Conservation (phyloP, 2,797 vertebrate genomes). For the Syngnathus acus region DNA sequence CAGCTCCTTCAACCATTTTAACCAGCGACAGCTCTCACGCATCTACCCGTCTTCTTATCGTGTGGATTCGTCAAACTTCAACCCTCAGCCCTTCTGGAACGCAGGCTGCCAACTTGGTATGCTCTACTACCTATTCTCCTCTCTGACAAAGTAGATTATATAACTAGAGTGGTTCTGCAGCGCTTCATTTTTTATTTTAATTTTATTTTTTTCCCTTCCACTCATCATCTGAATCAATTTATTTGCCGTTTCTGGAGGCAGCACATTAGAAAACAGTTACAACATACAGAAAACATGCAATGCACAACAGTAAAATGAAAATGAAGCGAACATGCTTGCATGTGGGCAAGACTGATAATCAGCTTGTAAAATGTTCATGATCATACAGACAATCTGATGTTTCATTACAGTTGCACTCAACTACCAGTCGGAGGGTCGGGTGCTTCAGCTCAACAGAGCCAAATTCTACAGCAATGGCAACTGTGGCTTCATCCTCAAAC, state of each 20-base stretch:
- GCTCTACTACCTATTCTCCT: neutral
- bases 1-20: conserved; percentile 79
- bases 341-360: no score
- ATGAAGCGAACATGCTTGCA: no score
- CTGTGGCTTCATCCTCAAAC: conserved; percentile 93
- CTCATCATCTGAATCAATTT: no score
- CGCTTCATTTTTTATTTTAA: no score
- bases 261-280: neutral
- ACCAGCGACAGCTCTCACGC: conserved; percentile 90
- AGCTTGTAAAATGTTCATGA: no score
- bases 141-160: neutral
- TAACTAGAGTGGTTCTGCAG: neutral
- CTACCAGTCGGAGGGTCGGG: conserved; percentile 94
- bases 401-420: conserved; percentile 84
- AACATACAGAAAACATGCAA: no score
- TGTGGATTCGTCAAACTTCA: conserved; percentile 96
- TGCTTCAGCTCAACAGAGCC: conserved; percentile 92
- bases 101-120: conserved; percentile 91
- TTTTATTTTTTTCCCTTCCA: no score
- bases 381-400: neutral
- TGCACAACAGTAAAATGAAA: no score
- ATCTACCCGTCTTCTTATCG: conserved; percentile 95
- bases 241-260: no score
- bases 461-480: conserved; percentile 92
- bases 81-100: conserved; percentile 97